Percentiles rank a stretch among this genome's conserved stretches.
Evolutionary conservation across 2,797 vertebrate genomes (phyloP).

Genomic region (Microhierax caerulescens): DNA sequence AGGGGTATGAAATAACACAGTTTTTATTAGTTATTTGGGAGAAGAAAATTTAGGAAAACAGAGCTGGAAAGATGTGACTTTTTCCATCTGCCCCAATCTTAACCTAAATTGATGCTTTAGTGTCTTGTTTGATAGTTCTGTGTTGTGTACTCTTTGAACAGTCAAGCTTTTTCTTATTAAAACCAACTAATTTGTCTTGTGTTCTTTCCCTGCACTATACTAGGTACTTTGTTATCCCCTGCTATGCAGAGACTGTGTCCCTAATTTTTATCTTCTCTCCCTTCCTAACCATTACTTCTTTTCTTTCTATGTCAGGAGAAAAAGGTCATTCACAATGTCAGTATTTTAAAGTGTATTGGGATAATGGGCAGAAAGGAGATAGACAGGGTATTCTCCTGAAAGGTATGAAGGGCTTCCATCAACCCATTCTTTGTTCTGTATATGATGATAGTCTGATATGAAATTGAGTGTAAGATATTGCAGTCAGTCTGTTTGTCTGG

Average conservation of each 20-base stretch:
- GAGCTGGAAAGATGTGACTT: background rate
- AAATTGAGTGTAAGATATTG: background rate
- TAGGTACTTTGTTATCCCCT: constrained; percentile 20
- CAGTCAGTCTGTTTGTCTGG: background rate
- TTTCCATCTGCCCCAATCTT: background rate
- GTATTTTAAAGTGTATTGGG: constrained; percentile 68
- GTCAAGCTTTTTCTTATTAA: constrained; percentile 1
- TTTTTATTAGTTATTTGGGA: background rate
- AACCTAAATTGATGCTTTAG: background rate
- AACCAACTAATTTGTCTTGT: constrained; percentile 16
- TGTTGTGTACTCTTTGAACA: background rate
- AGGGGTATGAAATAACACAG: background rate
- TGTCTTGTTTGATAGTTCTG: background rate
- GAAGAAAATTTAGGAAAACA: background rate
- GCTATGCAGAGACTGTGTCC: constrained; percentile 42
- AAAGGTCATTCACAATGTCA: constrained; percentile 67
- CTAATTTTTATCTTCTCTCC: constrained; percentile 54
- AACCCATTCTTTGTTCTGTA: constrained; percentile 47
- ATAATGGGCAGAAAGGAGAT: constrained; percentile 68
- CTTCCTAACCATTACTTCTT: constrained; percentile 60
- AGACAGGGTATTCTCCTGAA: constrained; percentile 68
- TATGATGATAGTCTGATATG: constrained; percentile 47
- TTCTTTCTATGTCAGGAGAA: constrained; percentile 68
- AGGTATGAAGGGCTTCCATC: constrained; percentile 63
- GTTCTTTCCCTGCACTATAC: constrained; percentile 14